Percentiles rank a stretch among this genome's conserved stretches.
Conservation (phyloP, 2,113 vertebrate species). For the Silurus asotus region DNA sequence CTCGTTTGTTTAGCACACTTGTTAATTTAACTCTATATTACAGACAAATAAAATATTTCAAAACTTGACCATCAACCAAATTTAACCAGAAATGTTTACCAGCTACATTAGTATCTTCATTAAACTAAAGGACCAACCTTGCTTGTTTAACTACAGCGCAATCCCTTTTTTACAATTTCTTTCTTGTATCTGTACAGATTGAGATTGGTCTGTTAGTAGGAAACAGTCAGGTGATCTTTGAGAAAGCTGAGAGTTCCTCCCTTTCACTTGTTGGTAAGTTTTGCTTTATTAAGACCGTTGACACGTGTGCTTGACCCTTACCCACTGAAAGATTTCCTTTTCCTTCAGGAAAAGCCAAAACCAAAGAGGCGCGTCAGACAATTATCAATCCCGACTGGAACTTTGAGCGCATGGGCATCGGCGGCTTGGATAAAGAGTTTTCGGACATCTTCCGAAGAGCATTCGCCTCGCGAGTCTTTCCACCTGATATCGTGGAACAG, state of each 20-base stretch:
- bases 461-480: conserved; percentile 95
- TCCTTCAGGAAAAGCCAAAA: conserved; percentile 90
- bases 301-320: neutral
- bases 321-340: neutral
- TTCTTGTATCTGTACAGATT: conserved; percentile 72
- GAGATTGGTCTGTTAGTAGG: conserved; percentile 90
- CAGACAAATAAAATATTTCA: no score
- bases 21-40: no score
- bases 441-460: conserved; percentile 95
- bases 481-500: conserved; percentile 96
- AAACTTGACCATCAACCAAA: no score
- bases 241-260: conserved; percentile 94
- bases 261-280: conserved; percentile 89
- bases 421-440: conserved; percentile 95
- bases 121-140: neutral
- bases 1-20: neutral
- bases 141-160: neutral
- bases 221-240: conserved; percentile 97
- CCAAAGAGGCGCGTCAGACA: conserved; percentile 91
- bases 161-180: neutral
- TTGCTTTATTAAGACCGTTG: neutral
- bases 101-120: neutral
- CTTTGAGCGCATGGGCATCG: conserved; percentile 99
- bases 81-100: no score
- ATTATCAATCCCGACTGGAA: conserved; percentile 99